Percentiles rank a stretch among this genome's conserved stretches.
phyloP scores from a whole-genome alignment of 2,888 invertebrate genomes.

The Ectropis crepuscularia region DNA sequence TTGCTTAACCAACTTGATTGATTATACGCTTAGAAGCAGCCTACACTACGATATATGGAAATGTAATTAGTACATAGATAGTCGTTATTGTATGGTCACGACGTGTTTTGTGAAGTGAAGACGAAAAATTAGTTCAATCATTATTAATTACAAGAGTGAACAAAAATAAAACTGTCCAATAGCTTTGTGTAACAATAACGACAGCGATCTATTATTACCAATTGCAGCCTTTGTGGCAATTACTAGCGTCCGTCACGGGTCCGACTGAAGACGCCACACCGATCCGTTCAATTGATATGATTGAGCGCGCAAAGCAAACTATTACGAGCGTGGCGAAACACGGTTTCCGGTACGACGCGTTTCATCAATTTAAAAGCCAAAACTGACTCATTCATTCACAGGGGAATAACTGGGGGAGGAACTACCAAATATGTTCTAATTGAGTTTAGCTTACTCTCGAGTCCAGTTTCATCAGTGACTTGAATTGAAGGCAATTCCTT shows the following conservation, averaged over 20 bases:
- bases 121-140: no score
- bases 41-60: no score
- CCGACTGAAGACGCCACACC: neutral
- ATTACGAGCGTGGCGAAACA: slow-evolving; percentile 43
- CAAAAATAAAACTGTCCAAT: neutral
- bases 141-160: no score
- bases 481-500: slow-evolving; percentile 30
- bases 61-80: no score
- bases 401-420: slow-evolving; percentile 7
- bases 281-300: slow-evolving; percentile 41
- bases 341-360: slow-evolving; percentile 44
- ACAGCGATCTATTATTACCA: slow-evolving; percentile 11
- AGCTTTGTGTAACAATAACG: slow-evolving; percentile 1
- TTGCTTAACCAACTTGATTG: no score
- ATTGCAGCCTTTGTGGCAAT: slow-evolving; percentile 23
- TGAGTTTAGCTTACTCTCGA: neutral
- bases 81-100: no score
- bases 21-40: no score
- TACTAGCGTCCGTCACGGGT: slow-evolving; percentile 21
- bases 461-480: neutral
- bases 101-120: no score
- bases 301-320: slow-evolving; percentile 37
- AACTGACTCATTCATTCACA: slow-evolving; percentile 44
- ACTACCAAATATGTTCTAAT: neutral
- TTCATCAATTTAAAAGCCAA: slow-evolving; percentile 61